These are phyloP conservation scores for Akabosia matsudoensis DNA, from an alignment of 1,140 invertebrate genomes.

Conservation along the genomic window DNA sequence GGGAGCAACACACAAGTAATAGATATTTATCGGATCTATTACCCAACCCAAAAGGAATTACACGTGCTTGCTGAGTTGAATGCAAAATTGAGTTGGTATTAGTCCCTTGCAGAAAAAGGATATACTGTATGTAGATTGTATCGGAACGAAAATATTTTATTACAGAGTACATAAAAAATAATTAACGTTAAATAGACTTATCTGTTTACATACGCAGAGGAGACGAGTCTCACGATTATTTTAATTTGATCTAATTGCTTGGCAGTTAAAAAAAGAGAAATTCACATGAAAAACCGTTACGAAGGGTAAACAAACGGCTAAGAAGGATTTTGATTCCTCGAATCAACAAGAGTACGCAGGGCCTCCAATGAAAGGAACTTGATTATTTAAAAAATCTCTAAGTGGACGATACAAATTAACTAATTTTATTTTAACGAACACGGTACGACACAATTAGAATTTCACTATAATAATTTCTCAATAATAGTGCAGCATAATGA, in stretches of 20 bases:
- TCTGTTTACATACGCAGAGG: not conserved
- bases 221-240: conserved; percentile 35
- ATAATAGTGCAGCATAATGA: too few species aligned
- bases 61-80: not conserved
- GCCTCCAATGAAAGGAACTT: too few species aligned
- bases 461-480: too few species aligned
- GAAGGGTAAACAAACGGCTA: conserved; percentile 28
- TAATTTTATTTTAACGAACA: too few species aligned
- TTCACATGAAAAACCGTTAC: conserved; percentile 1
- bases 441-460: too few species aligned
- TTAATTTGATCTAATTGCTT: conserved; percentile 42
- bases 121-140: too few species aligned
- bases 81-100: not conserved
- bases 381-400: too few species aligned
- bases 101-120: too few species aligned
- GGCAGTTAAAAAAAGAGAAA: conserved; percentile 28
- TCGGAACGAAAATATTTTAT: not conserved
- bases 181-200: not conserved
- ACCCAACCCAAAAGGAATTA: not conserved
- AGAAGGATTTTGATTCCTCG: too few species aligned
- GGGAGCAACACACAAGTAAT: not conserved
- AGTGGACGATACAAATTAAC: too few species aligned
- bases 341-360: too few species aligned
- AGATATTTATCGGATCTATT: conserved; percentile 1
- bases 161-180: not conserved